Base-by-base conservation (phyloP, 2,888 invertebrate species). In the Chrysina gloriosa region DNA sequence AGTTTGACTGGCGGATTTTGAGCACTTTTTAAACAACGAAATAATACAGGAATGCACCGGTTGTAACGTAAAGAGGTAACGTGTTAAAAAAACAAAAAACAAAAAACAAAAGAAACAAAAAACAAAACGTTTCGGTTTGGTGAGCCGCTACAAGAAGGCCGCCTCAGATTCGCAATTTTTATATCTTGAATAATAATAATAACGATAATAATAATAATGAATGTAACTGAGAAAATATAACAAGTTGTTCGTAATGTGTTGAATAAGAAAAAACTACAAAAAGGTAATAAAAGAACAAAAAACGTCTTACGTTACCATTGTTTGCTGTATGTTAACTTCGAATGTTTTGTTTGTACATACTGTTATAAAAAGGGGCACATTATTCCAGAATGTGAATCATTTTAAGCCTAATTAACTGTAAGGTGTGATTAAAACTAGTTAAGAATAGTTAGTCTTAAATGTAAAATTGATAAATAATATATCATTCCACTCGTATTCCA, bases 341-440 rank as follows among this genome's bases (percentile, higher is more conserved):
- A 36, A 29, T 69, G 66, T 66, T 66, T 45, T 52, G 66, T 69
- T 47, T 69, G 69, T 69, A 69, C 39, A 69, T 69, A 69, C 21
- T 67, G 52, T 64, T 69, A 67, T 21, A 58, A 58, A 58, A 58
- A 16, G 42, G 58, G 42, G 58, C 71, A 69, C 66, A 69, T 50
- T 69, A 63, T 61, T 52, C 34, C 45, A 42, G 34, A 66, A 66
- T 71, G 72, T 72, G 71, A 70, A 68, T 71, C 68, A 74, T 72
- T 72, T 76, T 77, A 78, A 78, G 77, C 77, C 78, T 78, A 79
- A 78, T 76, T 73, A 75, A 77, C 77, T 77, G 77, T 63, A 78
- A 79, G 77, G 79, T 81, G 79, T 80, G 80, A 80, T 79, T 81
- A 58, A 25, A 77, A 74, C 74, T 77, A 78, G 75, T 76, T 77